Evolutionary conservation across 2,888 invertebrate genomes (phyloP).

Genomic region (Ectobius pallidus): DNA sequence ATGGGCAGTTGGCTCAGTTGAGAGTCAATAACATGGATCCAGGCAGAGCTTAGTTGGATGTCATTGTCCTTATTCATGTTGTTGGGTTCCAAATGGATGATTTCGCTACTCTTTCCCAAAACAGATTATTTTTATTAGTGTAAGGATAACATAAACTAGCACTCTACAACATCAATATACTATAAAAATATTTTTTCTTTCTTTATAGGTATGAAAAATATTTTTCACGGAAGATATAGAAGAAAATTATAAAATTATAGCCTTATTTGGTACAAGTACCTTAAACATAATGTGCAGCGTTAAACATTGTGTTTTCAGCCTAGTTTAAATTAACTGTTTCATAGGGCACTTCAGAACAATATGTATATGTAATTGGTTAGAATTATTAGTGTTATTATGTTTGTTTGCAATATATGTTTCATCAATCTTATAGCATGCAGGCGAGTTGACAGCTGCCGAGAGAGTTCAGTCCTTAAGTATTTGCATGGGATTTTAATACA

Average conservation of each 20-base stretch:
- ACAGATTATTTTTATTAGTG: no score
- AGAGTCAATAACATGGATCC: no score
- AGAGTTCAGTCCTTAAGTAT: slow-evolving; percentile 1
- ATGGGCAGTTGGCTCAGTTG: no score
- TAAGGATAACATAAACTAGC: no score
- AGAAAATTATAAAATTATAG: background rate
- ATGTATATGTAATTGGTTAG: background rate
- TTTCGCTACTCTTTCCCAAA: no score
- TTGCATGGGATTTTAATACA: background rate
- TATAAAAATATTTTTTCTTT: no score
- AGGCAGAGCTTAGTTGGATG: no score
- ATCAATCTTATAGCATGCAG: slow-evolving; percentile 36
- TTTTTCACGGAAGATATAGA: background rate
- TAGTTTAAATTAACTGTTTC: background rate
- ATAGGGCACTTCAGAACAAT: background rate
- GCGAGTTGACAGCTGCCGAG: slow-evolving; percentile 14
- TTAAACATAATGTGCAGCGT: background rate
- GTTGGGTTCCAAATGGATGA: no score
- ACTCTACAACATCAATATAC: no score
- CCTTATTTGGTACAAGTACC: background rate
- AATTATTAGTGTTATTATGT: background rate
- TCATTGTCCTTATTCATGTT: no score
- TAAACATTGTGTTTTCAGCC: slow-evolving; percentile 9
- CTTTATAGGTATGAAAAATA: background rate
- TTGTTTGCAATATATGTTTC: slow-evolving; percentile 34